These are phyloP conservation scores for Trogon surrucura DNA, from an alignment of 2,113 vertebrate genomes.

Conservation along the genomic window DNA sequence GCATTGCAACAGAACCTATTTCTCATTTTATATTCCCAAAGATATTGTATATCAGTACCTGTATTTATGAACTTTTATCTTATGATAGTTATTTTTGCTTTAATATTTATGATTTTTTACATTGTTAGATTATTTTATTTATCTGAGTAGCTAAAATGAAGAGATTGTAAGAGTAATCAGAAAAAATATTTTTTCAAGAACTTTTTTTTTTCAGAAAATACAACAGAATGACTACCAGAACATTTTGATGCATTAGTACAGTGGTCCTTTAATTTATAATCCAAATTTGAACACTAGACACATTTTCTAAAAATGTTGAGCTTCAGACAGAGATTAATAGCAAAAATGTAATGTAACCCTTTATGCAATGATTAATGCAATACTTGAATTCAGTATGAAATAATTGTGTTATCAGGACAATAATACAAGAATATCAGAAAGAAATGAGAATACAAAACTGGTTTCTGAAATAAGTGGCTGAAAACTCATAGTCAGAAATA, in stretches of 20 bases:
- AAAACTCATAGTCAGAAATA: background rate
- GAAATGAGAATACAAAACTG: background rate
- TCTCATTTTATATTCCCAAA: background rate
- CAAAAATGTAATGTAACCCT: background rate
- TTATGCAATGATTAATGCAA: background rate
- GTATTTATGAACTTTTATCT: background rate
- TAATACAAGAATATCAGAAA: background rate
- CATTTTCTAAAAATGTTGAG: background rate
- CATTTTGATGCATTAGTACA: background rate
- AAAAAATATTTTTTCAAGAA: background rate
- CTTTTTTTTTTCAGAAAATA: background rate
- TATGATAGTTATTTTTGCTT: background rate
- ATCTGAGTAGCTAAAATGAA: background rate
- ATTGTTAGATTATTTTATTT: background rate
- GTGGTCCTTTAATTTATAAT: background rate
- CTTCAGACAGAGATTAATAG: background rate
- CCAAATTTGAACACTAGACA: background rate
- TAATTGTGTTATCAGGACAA: background rate
- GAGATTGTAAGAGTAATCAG: background rate
- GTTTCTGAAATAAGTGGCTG: background rate
- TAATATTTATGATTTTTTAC: background rate
- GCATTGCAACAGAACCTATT: background rate
- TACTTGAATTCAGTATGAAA: background rate
- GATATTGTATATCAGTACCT: background rate
- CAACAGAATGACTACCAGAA: background rate